Evolutionary conservation across 2,797 vertebrate genomes (phyloP).

Genomic region (Rhynchotus rufescens): DNA sequence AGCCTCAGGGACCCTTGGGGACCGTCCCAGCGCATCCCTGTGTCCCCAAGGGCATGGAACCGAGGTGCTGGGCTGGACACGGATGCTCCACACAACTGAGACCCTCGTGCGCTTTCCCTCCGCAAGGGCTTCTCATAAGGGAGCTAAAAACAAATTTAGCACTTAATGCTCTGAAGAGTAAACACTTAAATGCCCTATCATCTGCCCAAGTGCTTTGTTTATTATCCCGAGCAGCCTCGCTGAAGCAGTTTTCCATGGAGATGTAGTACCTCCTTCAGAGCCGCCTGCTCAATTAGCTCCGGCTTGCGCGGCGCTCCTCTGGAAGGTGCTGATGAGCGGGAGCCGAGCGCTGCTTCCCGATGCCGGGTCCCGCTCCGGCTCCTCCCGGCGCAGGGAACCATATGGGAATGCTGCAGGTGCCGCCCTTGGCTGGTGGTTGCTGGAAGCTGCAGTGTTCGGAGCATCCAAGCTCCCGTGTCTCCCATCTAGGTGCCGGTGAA

Average conservation of each 20-base stretch:
- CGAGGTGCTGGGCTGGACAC: too few relatives aligned
- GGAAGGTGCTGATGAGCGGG: background rate
- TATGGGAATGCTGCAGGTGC: background rate
- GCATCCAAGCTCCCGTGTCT: background rate
- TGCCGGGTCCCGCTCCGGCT: background rate
- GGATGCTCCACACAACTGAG: background rate
- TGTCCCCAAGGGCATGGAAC: too few relatives aligned
- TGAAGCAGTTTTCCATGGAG: conserved; percentile 75
- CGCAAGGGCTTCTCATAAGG: conserved; percentile 43
- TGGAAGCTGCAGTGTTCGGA: background rate
- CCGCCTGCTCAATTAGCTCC: conserved; percentile 60
- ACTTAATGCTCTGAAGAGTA: conserved; percentile 71
- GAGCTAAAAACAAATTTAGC: conserved; percentile 71
- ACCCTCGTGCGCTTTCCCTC: conserved; percentile 44
- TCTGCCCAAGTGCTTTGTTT: conserved; percentile 77
- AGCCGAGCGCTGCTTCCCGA: background rate
- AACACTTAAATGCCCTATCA: conserved; percentile 71
- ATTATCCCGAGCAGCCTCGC: conserved; percentile 69
- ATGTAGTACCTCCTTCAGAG: conserved; percentile 68
- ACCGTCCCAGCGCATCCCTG: background rate
- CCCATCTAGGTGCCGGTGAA: conserved; percentile 45
- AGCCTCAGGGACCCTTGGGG: background rate
- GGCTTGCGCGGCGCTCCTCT: background rate
- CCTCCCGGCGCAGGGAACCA: too few relatives aligned
- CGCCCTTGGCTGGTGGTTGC: background rate